These are phyloP conservation scores for Blomia tropicalis DNA, from an alignment of 2,888 invertebrate species.

Conservation along the genomic window DNA sequence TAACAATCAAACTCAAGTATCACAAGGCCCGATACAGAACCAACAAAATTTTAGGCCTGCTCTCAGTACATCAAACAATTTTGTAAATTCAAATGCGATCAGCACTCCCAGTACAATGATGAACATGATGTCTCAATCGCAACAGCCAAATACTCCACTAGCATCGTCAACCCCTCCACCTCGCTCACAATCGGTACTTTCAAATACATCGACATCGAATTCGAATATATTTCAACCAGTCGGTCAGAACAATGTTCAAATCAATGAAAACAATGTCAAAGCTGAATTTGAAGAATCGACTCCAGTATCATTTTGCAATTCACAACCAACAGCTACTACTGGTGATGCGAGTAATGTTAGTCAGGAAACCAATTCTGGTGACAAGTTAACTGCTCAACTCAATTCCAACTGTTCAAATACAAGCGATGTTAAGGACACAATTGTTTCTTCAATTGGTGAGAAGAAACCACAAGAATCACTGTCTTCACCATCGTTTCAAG, in stretches of 20 bases:
- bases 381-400: neutral
- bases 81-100: constrained; percentile 2
- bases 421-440: neutral
- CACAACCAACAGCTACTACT: neutral
- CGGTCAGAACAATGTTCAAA: neutral
- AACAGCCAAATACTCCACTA: constrained; percentile 27
- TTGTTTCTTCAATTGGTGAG: neutral
- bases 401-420: constrained; percentile 5
- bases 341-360: neutral
- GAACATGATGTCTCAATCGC: constrained; percentile 21
- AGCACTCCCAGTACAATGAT: constrained; percentile 19
- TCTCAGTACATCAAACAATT: neutral
- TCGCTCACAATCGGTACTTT: constrained; percentile 33
- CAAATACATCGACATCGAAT: constrained; percentile 17
- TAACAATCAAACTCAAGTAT: constrained; percentile 24
- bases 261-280: constrained; percentile 1
- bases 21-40: constrained; percentile 9
- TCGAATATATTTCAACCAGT: constrained; percentile 24
- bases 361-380: neutral
- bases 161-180: constrained; percentile 43
- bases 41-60: constrained; percentile 1
- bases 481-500: neutral
- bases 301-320: constrained; percentile 16
- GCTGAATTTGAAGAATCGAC: constrained; percentile 15
- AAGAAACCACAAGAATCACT: neutral